Evolutionary conservation across 1,140 invertebrate genomes (phyloP).

Genomic region (Calycopis cecrops): DNA sequence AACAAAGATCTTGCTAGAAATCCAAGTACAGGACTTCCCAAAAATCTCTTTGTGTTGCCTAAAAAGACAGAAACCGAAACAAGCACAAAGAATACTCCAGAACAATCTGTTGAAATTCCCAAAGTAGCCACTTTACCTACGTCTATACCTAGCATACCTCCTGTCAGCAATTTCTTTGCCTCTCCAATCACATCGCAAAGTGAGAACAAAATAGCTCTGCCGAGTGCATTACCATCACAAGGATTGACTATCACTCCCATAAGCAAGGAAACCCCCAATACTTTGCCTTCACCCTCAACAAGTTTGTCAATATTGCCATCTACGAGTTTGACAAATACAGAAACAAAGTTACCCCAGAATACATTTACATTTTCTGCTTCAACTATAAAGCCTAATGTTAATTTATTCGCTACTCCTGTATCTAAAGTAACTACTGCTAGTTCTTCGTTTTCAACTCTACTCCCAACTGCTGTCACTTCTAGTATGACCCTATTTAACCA

Average conservation of each 20-base stretch:
- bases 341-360: constrained; percentile 20
- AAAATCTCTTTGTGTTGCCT: not conserved
- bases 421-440: constrained; percentile 19
- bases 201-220: not conserved
- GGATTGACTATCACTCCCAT: not conserved
- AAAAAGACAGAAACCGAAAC: not conserved
- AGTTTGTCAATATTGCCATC: not conserved
- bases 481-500: constrained; percentile 31
- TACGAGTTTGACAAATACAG: constrained; percentile 11
- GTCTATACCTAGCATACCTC: not conserved
- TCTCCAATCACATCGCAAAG: constrained; percentile 12
- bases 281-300: not conserved
- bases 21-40: not conserved
- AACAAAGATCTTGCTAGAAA: not conserved
- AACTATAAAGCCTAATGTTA: constrained; percentile 7
- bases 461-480: constrained; percentile 14
- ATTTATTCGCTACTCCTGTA: constrained; percentile 11
- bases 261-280: not conserved
- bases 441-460: constrained; percentile 17
- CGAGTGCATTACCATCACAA: not conserved
- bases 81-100: not conserved
- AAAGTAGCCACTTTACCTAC: not conserved
- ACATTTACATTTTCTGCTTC: constrained; percentile 25
- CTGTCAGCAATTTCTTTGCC: constrained; percentile 18
- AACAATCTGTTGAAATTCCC: not conserved